Conservation (phyloP, 23 tunicate genomes). For the Phallusia fumigata region DNA sequence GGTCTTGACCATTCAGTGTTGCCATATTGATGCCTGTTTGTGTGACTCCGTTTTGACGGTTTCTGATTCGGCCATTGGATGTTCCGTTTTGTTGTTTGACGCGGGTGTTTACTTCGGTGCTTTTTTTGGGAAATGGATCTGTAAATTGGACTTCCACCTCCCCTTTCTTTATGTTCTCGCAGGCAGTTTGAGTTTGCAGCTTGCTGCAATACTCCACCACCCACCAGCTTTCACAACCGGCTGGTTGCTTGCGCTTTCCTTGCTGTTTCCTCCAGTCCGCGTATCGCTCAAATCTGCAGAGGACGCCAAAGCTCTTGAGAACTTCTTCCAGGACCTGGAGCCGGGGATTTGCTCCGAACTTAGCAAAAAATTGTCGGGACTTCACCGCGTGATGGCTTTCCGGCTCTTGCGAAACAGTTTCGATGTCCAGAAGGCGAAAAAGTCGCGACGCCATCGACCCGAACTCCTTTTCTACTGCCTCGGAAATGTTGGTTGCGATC, state of each 20-base stretch:
- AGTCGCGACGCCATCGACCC: conserved; percentile 20
- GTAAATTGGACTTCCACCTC: not conserved
- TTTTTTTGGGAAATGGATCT: not conserved
- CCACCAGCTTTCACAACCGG: not conserved
- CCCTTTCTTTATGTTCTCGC: not conserved
- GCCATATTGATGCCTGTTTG: too few relatives aligned
- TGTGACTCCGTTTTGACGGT: too few relatives aligned
- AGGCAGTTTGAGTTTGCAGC: not conserved
- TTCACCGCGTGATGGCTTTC: not conserved
- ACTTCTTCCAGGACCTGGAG: not conserved
- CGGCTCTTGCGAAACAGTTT: not conserved
- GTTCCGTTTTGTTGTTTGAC: not conserved
- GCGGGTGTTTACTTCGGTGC: too few relatives aligned
- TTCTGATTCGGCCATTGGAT: too few relatives aligned
- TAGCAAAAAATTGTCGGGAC: not conserved
- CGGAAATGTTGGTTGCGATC: conserved; percentile 33
- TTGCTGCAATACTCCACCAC: not conserved
- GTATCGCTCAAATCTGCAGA: not conserved
- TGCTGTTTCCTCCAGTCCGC: not conserved
- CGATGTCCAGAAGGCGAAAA: conserved; percentile 10
- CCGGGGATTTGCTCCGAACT: not conserved
- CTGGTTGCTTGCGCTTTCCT: not conserved
- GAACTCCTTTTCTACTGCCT: conserved; percentile 45
- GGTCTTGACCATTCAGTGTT: too few relatives aligned
- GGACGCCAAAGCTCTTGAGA: not conserved